Evolutionary conservation across 2,113 vertebrate species (phyloP).

Genomic region (Hyaena hyaena): DNA sequence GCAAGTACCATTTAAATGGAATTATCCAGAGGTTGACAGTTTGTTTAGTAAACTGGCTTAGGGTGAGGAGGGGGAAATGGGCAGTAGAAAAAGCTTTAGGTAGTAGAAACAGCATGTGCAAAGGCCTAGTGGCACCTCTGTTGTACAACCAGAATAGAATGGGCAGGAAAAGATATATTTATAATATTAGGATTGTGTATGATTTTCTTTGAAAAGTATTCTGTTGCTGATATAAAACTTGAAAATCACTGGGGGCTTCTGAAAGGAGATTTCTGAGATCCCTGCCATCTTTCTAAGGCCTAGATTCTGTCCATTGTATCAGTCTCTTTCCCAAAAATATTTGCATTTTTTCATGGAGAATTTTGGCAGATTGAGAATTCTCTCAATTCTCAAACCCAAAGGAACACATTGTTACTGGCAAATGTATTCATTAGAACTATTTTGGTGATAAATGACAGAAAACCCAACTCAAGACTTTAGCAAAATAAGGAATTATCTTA

Average conservation of each 20-base stretch:
- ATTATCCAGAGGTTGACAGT: not conserved
- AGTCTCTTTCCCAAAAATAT: not conserved
- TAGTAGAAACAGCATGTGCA: not conserved
- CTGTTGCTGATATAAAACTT: constrained; percentile 39
- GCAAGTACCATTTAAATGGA: not conserved
- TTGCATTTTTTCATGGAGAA: constrained; percentile 10
- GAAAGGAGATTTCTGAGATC: constrained; percentile 14
- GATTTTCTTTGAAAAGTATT: not conserved
- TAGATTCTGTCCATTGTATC: not conserved
- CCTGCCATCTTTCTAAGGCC: not conserved
- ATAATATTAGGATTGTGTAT: not conserved
- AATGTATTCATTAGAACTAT: constrained; percentile 30
- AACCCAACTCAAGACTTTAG: not conserved
- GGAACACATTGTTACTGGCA: constrained; percentile 5
- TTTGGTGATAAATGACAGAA: constrained; percentile 62
- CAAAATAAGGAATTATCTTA: constrained; percentile 40
- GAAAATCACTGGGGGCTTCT: not conserved
- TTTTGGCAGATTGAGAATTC: constrained; percentile 39
- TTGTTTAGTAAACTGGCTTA: not conserved
- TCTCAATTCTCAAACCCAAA: constrained; percentile 32
- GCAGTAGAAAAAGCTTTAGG: not conserved
- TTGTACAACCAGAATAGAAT: not conserved
- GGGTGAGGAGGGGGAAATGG: not conserved
- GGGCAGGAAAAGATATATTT: not conserved
- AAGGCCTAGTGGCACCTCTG: too few relatives aligned